These are phyloP conservation scores for Empidonax alnorum DNA, from an alignment of 2,113 vertebrate species.

Conservation along the genomic window DNA sequence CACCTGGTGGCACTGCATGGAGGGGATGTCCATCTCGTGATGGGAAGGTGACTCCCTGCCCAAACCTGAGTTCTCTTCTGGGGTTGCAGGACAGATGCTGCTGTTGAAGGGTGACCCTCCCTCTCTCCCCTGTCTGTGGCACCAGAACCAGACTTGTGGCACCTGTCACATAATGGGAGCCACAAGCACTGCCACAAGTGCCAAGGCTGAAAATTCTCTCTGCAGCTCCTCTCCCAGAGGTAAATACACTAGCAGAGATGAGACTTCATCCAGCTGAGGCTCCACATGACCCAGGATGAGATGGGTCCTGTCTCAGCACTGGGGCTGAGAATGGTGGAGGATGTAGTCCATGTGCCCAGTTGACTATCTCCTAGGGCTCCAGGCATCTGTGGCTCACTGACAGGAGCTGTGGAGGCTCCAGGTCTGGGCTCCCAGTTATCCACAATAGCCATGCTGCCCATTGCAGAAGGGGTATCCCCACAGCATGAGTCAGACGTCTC, in stretches of 20 bases:
- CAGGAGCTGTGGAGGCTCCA: neutral
- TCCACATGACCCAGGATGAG: rapidly evolving
- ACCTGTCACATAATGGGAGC: neutral
- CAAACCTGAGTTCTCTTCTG: neutral
- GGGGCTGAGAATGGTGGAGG: neutral
- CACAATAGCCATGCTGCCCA: neutral
- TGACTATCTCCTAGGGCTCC: neutral
- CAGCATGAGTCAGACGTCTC: rapidly evolving
- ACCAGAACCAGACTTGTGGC: rapidly evolving
- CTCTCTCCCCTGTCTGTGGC: neutral
- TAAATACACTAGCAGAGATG: rapidly evolving
- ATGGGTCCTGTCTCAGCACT: neutral
- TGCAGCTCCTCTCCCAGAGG: neutral
- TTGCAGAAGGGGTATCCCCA: rapidly evolving
- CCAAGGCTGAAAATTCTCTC: neutral
- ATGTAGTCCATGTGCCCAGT: rapidly evolving
- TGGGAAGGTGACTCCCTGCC: neutral
- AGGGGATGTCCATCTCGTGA: neutral
- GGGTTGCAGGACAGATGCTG: neutral
- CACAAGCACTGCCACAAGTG: neutral
- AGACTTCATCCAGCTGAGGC: neutral
- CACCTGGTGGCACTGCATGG: neutral
- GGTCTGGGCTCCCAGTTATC: neutral
- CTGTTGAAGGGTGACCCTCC: neutral
- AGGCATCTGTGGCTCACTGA: neutral